These are phyloP conservation scores for Amphipoea lucens DNA, from an alignment of 2,888 invertebrate genomes.

Conservation along the genomic window DNA sequence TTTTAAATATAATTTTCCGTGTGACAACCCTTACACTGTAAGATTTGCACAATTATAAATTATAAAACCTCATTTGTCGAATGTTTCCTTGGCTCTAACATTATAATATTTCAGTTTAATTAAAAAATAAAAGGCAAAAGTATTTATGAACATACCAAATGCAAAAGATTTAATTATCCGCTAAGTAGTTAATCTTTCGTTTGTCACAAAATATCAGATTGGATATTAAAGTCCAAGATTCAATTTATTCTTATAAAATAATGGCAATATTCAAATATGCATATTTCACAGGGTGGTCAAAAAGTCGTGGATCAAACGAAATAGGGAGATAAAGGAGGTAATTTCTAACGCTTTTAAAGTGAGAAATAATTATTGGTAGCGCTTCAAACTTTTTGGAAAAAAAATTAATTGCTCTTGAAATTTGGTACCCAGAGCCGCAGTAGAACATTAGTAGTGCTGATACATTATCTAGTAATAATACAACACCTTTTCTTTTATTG, in stretches of 20 bases:
- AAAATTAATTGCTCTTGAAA: too few species aligned
- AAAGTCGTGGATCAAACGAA: too few species aligned
- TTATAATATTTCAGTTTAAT: constrained; percentile 14
- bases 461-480: too few species aligned
- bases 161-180: constrained; percentile 2
- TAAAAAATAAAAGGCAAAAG: not conserved
- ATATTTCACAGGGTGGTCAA: not conserved
- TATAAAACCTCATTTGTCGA: constrained; percentile 46
- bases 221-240: constrained; percentile 10
- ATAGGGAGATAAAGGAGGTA: too few species aligned
- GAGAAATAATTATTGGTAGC: too few species aligned
- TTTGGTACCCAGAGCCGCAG: too few species aligned
- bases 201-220: constrained; percentile 8
- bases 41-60: constrained; percentile 35
- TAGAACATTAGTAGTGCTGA: too few species aligned
- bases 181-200: constrained; percentile 15
- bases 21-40: constrained; percentile 37
- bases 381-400: too few species aligned
- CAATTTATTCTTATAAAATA: not conserved
- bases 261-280: not conserved
- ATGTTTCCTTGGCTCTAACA: constrained; percentile 30
- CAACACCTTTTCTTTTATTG: too few species aligned
- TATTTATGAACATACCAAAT: constrained; percentile 4
- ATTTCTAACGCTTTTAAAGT: too few species aligned
- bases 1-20: not conserved